Base-by-base conservation (phyloP, 2,797 vertebrate species). In the Artibeus jamaicensis region DNA sequence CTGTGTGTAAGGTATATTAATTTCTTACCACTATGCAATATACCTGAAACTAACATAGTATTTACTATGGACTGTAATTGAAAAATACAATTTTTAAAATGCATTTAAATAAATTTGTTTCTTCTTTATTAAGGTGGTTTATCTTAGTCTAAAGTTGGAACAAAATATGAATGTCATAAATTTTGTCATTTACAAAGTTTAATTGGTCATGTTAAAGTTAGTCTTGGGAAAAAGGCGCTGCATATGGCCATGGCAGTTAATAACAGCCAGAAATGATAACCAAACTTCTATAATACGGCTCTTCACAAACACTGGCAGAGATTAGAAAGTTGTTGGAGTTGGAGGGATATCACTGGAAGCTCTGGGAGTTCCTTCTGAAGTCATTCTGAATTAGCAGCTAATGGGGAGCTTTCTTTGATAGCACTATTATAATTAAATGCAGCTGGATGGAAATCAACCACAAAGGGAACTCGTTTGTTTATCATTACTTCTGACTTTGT, bases 381-480 rank as follows among this genome's bases (percentile, higher is more conserved):
- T 98, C 98, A 95, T 98, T 98, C 98, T 98, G 98, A 98, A 98
- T 99, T 98, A 98, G 97, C 96, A 98, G 98, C 98, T 99, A 98
- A 98, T 98, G 98, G 98, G 98, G 98, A 98, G 98, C 98, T 98
- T 98, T 98, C 98, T 98, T 98, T 99, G 98, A 99, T 98, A 98
- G 98, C 95, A 96, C 97, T 98, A 97, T 98, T 98, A 98, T 99
- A 98, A 98, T 98, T 98, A 98, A 98, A 98, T 98, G 97, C 98
- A 98, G 98, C 98, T 98, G 98, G 98, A 98, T 98, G 97, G 98
- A 98, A 98, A 98, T 98, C 98, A 98, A 98, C 98, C 98, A 98
- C 98, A 98, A 99, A 98, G 98, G 98, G 98, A 98, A 98, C 98
- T 98, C 98, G 97, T 98, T 98, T 98, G 98, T 98, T 98, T 98